These are phyloP conservation scores for Colletes collaris DNA, from an alignment of 2,888 invertebrate species.

Conservation along the genomic window DNA sequence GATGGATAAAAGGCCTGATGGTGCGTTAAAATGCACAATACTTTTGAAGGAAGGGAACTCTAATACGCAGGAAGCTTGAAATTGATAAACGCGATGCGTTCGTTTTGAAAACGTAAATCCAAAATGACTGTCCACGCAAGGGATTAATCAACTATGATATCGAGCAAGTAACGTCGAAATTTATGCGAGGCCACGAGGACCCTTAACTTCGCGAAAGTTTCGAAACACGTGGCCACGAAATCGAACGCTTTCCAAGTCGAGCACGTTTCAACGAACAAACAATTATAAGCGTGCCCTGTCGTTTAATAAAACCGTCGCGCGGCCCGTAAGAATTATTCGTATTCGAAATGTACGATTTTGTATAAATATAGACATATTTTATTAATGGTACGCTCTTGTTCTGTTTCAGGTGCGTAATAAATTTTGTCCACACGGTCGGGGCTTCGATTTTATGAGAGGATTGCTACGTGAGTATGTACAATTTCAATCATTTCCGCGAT, in stretches of 20 bases:
- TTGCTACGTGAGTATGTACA: constrained; percentile 9
- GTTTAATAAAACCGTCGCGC: too few relatives aligned
- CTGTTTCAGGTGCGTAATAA: constrained; percentile 44
- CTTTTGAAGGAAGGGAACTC: too few relatives aligned
- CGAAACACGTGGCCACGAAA: not conserved
- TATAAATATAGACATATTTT: not conserved
- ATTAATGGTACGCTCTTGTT: not conserved
- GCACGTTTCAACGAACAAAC: not conserved
- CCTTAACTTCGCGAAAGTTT: not conserved
- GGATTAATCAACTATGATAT: too few relatives aligned
- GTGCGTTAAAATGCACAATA: too few relatives aligned
- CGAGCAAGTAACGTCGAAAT: not conserved
- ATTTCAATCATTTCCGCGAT: not conserved
- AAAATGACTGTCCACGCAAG: too few relatives aligned
- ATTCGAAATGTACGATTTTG: not conserved
- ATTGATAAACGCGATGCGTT: too few relatives aligned
- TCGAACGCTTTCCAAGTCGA: constrained; percentile 6
- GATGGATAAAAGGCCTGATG: too few relatives aligned
- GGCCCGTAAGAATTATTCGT: not conserved
- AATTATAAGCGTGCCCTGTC: not conserved
- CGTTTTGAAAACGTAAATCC: too few relatives aligned
- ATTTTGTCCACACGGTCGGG: not conserved
- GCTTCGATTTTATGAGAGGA: not conserved
- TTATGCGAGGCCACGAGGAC: not conserved
- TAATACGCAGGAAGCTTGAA: too few relatives aligned